A percentile compares a stretch with the other conserved stretches of the same genome.
These are phyloP conservation scores for Pelagia noctiluca DNA, from an alignment of 30 jellyfish, hydroid and myxozoan genomes.

Conservation along the genomic window DNA sequence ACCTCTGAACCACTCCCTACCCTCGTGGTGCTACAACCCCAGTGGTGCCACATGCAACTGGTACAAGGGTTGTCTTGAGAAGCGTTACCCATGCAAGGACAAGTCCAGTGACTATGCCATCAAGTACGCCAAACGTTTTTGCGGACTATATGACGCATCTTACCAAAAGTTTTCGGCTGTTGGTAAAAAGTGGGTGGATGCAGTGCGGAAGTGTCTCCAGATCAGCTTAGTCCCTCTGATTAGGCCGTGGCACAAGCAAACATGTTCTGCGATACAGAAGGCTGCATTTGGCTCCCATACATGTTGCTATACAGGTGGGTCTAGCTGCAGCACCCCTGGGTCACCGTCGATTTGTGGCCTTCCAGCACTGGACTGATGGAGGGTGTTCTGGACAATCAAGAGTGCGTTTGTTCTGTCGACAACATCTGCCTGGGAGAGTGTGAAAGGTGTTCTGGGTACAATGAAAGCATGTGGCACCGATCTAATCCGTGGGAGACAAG, in stretches of 20 bases:
- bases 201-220: conserved; percentile 31
- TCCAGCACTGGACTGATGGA: conserved; percentile 12
- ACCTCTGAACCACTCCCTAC: neutral
- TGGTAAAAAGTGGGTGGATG: conserved; percentile 35
- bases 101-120: conserved; percentile 20
- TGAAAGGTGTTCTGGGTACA: neutral
- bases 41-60: conserved; percentile 34
- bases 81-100: neutral
- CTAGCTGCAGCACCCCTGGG: conserved; percentile 21
- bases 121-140: conserved; percentile 25
- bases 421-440: conserved; percentile 2
- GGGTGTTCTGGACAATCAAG: conserved; percentile 28
- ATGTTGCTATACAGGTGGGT: conserved; percentile 37
- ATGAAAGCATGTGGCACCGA: neutral
- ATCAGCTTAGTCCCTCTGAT: conserved; percentile 29
- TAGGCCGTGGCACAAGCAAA: conserved; percentile 12
- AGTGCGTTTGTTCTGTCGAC: conserved; percentile 10
- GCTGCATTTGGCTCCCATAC: conserved; percentile 44
- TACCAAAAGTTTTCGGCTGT: neutral
- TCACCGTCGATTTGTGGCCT: conserved; percentile 33
- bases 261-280: conserved; percentile 8
- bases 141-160: conserved; percentile 5
- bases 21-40: conserved; percentile 50
- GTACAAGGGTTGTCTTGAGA: conserved; percentile 28
- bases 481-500: neutral